A percentile compares a stretch with the other conserved stretches of the same genome.
Evolutionary conservation across 2,797 vertebrate species (phyloP).

Genomic region (Siniperca undulata): DNA sequence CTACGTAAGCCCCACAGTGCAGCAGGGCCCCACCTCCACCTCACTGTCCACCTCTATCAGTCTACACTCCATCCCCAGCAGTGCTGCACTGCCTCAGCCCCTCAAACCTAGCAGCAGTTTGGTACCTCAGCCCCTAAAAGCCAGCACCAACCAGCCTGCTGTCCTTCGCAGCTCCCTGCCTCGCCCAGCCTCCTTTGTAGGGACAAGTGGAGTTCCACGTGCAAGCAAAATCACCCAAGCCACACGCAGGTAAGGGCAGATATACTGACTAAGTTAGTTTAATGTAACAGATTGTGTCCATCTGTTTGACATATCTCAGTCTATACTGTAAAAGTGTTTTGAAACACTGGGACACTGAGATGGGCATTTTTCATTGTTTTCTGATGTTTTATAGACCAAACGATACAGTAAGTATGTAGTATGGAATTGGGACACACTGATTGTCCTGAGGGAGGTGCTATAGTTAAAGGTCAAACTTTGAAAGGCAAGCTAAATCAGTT

Average conservation of each 20-base stretch:
- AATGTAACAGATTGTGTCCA: background rate
- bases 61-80: slow-evolving; percentile 88
- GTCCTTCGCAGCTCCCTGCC: slow-evolving; percentile 92
- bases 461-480: background rate
- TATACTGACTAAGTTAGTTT: background rate
- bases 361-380: background rate
- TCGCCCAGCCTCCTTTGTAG: slow-evolving; percentile 91
- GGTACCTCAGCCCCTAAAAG: slow-evolving; percentile 89
- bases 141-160: slow-evolving; percentile 59
- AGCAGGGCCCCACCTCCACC: slow-evolving; percentile 88
- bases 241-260: slow-evolving; percentile 70
- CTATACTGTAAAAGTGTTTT: no score
- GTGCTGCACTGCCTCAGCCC: slow-evolving; percentile 87
- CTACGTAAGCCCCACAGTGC: slow-evolving; percentile 96
- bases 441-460: slow-evolving; percentile 13
- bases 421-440: background rate
- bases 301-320: background rate
- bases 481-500: background rate
- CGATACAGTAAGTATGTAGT: background rate
- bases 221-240: slow-evolving; percentile 85
- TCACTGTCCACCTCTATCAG: slow-evolving; percentile 86
- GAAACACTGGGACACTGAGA: background rate
- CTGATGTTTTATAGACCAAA: background rate
- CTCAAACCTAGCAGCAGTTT: slow-evolving; percentile 90
- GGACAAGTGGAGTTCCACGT: slow-evolving; percentile 88